Evolutionary conservation across 2,113 vertebrate species (phyloP).

Genomic region (Marmota monax): DNA sequence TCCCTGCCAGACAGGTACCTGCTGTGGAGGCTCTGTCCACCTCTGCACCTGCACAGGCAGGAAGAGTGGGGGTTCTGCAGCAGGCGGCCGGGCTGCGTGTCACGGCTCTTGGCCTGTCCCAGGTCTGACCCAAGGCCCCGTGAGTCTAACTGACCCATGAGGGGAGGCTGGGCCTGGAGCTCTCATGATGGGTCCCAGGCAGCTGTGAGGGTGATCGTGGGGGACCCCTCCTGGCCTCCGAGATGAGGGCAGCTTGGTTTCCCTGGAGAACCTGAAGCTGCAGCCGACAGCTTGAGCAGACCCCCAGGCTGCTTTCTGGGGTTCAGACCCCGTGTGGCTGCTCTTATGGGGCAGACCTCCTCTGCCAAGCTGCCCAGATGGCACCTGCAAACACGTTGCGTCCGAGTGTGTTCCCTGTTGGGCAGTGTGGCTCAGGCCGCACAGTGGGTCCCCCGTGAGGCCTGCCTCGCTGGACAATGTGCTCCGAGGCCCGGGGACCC

Average conservation of each 20-base stretch:
- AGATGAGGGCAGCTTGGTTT: background rate
- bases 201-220: accelerated
- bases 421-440: accelerated
- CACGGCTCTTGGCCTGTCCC: too few species aligned
- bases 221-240: background rate
- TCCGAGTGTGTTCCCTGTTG: background rate
- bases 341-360: accelerated
- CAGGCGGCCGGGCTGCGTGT: accelerated
- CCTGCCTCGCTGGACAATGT: accelerated
- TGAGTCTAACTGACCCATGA: background rate
- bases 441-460: accelerated
- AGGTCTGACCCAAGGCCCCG: background rate
- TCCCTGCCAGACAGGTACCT: too few species aligned
- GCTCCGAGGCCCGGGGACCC: accelerated
- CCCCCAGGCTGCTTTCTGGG: background rate
- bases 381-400: accelerated
- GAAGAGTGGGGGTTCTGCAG: background rate
- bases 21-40: accelerated
- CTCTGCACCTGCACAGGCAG: accelerated
- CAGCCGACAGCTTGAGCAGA: accelerated
- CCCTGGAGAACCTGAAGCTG: background rate
- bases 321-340: background rate
- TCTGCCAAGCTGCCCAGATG: accelerated
- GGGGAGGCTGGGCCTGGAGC: background rate
- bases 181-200: too few species aligned